Conservation (phyloP, 2,797 vertebrate genomes). For the Heterohyrax brucei region DNA sequence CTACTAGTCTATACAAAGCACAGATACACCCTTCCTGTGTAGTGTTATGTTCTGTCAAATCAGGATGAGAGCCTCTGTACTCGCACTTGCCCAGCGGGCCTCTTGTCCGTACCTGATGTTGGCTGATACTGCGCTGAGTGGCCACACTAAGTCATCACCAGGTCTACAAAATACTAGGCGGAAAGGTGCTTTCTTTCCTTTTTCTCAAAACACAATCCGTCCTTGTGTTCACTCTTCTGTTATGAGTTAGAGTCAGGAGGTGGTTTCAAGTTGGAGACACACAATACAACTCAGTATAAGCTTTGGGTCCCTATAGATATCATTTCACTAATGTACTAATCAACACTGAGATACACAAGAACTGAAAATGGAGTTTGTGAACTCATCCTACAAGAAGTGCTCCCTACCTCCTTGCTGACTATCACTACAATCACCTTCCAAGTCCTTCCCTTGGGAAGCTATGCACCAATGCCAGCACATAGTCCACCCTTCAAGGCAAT, state of each 20-base stretch:
- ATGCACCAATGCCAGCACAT: too few relatives aligned
- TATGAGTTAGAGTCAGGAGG: neutral
- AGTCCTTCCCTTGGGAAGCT: too few relatives aligned
- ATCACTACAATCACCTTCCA: too few relatives aligned
- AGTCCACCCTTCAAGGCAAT: too few relatives aligned
- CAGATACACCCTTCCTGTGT: neutral
- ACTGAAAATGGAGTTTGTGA: too few relatives aligned
- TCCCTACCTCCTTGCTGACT: too few relatives aligned
- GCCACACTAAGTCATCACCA: rapidly evolving
- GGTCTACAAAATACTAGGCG: rapidly evolving
- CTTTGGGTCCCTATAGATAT: rapidly evolving
- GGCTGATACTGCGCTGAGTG: slow-evolving; percentile 7
- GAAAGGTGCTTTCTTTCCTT: neutral
- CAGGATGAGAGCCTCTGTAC: neutral
- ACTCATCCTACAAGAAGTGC: too few relatives aligned
- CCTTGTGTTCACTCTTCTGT: neutral
- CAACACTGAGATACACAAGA: neutral
- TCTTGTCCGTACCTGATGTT: neutral
- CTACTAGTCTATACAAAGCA: neutral
- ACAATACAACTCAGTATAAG: rapidly evolving
- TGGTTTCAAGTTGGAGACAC: rapidly evolving
- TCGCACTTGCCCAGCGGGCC: neutral
- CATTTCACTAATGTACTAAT: rapidly evolving
- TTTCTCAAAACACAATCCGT: neutral
- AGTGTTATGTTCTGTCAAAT: slow-evolving; percentile 37